Evolutionary conservation across 2,113 vertebrate genomes (phyloP).

Genomic region (Oncorhynchus clarkii): DNA sequence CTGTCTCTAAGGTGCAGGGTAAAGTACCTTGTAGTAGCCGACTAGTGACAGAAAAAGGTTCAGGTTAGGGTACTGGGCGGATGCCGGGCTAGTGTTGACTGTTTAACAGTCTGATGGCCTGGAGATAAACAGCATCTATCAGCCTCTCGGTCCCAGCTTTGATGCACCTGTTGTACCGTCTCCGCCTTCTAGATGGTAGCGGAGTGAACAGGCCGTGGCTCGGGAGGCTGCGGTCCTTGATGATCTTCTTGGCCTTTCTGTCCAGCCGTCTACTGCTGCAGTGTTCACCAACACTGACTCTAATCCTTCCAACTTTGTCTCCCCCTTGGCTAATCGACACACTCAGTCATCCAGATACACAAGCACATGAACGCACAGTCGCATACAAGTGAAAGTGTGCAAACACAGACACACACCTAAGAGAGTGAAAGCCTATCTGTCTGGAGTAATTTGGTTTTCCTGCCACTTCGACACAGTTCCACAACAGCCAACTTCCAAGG

Average conservation of each 20-base stretch:
- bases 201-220: too few relatives aligned
- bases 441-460: conserved; percentile 19
- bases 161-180: too few relatives aligned
- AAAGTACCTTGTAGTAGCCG: too few relatives aligned
- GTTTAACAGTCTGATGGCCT: too few relatives aligned
- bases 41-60: too few relatives aligned
- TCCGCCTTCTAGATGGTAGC: too few relatives aligned
- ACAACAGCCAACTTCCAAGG: conserved; percentile 17
- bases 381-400: not conserved
- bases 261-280: not conserved
- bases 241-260: not conserved
- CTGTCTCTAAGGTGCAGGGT: too few relatives aligned
- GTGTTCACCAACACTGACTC: not conserved
- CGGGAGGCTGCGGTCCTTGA: too few relatives aligned
- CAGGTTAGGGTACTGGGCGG: too few relatives aligned
- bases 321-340: not conserved
- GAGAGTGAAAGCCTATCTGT: conserved; percentile 7
- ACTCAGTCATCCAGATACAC: not conserved
- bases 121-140: too few relatives aligned
- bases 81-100: too few relatives aligned
- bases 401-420: not conserved
- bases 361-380: not conserved
- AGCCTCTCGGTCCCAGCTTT: too few relatives aligned
- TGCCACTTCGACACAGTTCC: conserved; percentile 7
- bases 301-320: not conserved